Conservation (phyloP, 2,888 invertebrate genomes). For the Tridacna gigas region DNA sequence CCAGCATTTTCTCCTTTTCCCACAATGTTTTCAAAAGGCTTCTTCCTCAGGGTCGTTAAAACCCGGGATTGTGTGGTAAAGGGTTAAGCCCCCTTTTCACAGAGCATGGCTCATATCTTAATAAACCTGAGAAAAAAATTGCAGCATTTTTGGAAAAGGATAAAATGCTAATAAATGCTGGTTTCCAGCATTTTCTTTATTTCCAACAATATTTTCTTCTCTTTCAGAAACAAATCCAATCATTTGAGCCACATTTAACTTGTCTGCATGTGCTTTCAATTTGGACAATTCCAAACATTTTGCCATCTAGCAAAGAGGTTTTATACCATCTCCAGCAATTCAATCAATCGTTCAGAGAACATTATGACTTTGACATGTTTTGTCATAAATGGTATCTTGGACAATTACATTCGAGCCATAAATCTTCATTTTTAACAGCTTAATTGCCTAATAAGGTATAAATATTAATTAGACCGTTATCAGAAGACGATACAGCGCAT, state of each 20-base stretch:
- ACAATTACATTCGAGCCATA: slow-evolving; percentile 28
- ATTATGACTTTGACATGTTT: slow-evolving; percentile 24
- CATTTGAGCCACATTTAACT: background rate
- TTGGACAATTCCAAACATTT: background rate
- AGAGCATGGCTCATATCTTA: no score
- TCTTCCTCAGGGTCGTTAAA: no score
- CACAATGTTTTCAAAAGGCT: no score
- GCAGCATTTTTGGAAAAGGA: background rate
- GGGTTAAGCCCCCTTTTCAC: no score
- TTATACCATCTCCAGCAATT: background rate
- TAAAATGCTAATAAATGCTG: no score
- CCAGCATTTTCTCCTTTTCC: no score
- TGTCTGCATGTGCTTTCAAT: background rate
- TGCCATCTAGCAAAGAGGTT: background rate
- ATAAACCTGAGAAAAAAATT: no score
- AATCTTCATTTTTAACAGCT: slow-evolving; percentile 38
- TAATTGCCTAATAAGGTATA: slow-evolving; percentile 38
- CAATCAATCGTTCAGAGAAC: slow-evolving; percentile 2
- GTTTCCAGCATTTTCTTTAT: background rate
- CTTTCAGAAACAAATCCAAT: background rate
- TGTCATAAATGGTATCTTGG: slow-evolving; percentile 12
- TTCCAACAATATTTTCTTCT: background rate
- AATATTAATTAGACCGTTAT: slow-evolving; percentile 35
- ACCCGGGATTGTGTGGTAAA: no score
- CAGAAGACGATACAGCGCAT: slow-evolving; percentile 17